Evolutionary conservation across 2,888 invertebrate species (phyloP), one percentile per base, ranked within the genome.

Genomic region (Biston stratarius): DNA sequence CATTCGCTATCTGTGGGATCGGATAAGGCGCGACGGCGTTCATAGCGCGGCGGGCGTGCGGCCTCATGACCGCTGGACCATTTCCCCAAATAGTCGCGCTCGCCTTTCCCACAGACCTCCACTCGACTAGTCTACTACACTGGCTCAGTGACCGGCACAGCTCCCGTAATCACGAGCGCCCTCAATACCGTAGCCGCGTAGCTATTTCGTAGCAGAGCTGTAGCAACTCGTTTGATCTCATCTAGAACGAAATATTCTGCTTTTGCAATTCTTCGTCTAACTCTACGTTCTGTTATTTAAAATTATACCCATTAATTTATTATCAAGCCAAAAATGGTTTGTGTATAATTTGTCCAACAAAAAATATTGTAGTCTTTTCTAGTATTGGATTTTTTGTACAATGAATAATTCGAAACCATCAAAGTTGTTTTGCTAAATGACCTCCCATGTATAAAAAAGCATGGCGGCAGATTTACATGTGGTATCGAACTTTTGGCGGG

Each of bases 91-190:
- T 87, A 81, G 77, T 74, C 77, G 76, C 77, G 85, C 71, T 80
- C 84, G 77, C 82, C 74, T 86, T 86, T 84, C 84, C 87, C 79
- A 89, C 81, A 88, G 81, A 88, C 87, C 86, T 83, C 83, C 79
- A 79, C 77, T 78, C 70, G 73, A 71, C 74, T 76, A 77, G 73
- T 77, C 81, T 79, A 82, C 81, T 84, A 80, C 74, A 85, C 83
- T 87, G 82, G 81, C 84, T 82, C 80, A 85, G 78, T 83, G 84
- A 83, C 83, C 83, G 24, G 79, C 76, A 76, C 80, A 6, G 6
- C 69, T 77, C 60, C 58, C 48, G 64, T 59, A 67, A 61, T 45
- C 66, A 61, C 52, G 6, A 65, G 75, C 76, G 69, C 72, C 71
- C 76, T 71, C 72, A 70, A 69, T 73, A 71, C 57, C 66, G 70